phyloP scores from a whole-genome alignment of 2,113 vertebrate species.

The Pluvialis apricaria region DNA sequence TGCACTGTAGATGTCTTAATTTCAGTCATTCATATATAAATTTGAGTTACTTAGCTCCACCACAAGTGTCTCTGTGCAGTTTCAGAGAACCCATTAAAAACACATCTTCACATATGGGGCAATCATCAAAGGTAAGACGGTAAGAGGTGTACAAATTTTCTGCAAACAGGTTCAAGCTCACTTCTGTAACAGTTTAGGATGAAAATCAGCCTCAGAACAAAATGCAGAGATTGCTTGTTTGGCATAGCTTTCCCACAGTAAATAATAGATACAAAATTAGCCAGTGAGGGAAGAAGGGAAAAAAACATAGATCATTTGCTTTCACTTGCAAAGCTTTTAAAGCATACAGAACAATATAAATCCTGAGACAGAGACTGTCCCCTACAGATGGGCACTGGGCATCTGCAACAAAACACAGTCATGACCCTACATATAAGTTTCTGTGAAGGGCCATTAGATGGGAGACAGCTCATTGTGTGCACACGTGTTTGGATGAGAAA shows the following conservation, averaged over 20 bases:
- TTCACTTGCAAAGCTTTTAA: conserved; percentile 55
- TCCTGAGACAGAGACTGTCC: conserved; percentile 52
- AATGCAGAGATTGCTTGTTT: conserved; percentile 30
- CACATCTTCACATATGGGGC: background rate
- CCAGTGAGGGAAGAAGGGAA: conserved; percentile 18
- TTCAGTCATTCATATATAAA: background rate
- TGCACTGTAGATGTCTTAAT: background rate
- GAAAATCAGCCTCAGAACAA: conserved; percentile 20
- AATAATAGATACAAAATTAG: conserved; percentile 58
- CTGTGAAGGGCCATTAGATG: conserved; percentile 54
- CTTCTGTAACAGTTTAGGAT: background rate
- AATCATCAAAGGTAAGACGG: background rate
- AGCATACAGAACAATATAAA: conserved; percentile 52
- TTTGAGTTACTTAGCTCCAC: background rate
- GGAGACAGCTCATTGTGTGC: conserved; percentile 57
- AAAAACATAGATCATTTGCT: conserved; percentile 28
- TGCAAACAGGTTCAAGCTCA: background rate
- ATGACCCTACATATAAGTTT: conserved; percentile 60
- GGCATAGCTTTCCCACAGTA: conserved; percentile 53
- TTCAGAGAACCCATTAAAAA: background rate
- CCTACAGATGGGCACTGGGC: conserved; percentile 53
- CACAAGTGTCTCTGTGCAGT: background rate
- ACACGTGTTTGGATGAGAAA: conserved; percentile 60
- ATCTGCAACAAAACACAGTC: conserved; percentile 53
- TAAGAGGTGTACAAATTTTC: background rate